A percentile compares a stretch with the other conserved stretches of the same genome.
Conservation (phyloP, 2,888 invertebrate species). For the Eutolmus rufibarbis region DNA sequence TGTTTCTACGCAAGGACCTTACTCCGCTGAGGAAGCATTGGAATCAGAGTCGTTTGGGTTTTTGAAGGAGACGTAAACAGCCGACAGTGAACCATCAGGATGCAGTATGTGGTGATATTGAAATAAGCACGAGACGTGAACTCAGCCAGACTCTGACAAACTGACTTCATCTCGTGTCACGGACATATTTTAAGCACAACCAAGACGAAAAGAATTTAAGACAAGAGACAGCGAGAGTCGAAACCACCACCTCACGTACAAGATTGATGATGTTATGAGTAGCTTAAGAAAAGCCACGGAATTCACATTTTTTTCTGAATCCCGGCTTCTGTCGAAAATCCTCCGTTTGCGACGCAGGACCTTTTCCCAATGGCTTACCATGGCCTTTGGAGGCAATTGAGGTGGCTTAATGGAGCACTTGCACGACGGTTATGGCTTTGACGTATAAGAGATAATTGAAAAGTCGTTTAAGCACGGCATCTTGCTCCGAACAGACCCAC, state of each 20-base stretch:
- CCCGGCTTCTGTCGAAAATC: neutral
- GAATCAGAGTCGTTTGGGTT: neutral
- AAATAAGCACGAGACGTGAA: conserved; percentile 6
- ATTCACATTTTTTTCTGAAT: conserved; percentile 9
- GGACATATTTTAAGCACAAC: neutral
- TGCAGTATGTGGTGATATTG: neutral
- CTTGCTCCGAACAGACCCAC: neutral
- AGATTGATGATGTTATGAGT: conserved; percentile 29
- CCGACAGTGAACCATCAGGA: neutral
- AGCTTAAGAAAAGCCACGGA: conserved; percentile 9
- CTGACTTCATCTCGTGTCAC: neutral
- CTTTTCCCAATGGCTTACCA: neutral
- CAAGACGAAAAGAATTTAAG: neutral
- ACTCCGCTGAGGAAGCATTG: neutral
- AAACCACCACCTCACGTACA: neutral
- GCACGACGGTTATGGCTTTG: neutral
- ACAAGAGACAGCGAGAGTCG: neutral
- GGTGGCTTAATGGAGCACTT: neutral
- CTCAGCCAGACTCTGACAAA: neutral
- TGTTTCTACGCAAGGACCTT: neutral
- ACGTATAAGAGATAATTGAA: conserved; percentile 1
- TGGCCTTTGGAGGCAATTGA: neutral
- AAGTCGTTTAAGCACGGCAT: neutral
- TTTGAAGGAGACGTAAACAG: neutral
- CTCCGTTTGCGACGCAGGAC: neutral